These are phyloP conservation scores for Pomatostomus ruficeps DNA, from an alignment of 2,113 vertebrate species.

Conservation along the genomic window DNA sequence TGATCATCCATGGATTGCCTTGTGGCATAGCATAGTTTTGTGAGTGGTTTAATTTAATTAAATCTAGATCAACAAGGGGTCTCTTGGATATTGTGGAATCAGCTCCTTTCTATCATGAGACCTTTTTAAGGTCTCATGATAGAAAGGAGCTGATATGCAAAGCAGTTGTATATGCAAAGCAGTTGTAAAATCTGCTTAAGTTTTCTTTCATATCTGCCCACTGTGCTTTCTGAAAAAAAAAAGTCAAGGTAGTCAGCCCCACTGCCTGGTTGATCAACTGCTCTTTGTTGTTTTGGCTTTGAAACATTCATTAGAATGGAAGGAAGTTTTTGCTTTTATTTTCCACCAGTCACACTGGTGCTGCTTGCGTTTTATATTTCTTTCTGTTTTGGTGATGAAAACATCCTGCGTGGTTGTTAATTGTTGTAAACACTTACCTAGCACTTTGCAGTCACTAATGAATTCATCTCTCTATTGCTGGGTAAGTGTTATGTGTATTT, in stretches of 20 bases:
- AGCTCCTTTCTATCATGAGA: not conserved
- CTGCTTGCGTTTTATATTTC: not conserved
- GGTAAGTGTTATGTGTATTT: not conserved
- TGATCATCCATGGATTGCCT: not conserved
- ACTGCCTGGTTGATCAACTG: not conserved
- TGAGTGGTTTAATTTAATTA: not conserved
- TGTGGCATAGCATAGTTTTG: not conserved
- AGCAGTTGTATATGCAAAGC: not conserved
- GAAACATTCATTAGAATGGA: not conserved
- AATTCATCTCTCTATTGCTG: not conserved
- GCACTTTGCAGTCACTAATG: not conserved
- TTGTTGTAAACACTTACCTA: slow-evolving; percentile 33
- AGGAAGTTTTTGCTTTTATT: not conserved
- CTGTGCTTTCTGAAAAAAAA: not conserved
- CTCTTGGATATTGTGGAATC: not conserved
- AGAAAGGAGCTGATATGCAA: no score
- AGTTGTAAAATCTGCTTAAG: not conserved
- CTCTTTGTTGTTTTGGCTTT: not conserved
- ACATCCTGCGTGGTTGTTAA: not conserved
- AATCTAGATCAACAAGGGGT: not conserved
- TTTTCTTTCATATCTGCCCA: not conserved
- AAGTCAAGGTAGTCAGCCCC: not conserved
- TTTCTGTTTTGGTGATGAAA: not conserved
- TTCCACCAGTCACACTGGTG: not conserved
- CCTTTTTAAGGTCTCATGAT: no score